These are phyloP conservation scores for Sphyrna mokarran DNA, from an alignment of 2,113 vertebrate species.

Conservation along the genomic window DNA sequence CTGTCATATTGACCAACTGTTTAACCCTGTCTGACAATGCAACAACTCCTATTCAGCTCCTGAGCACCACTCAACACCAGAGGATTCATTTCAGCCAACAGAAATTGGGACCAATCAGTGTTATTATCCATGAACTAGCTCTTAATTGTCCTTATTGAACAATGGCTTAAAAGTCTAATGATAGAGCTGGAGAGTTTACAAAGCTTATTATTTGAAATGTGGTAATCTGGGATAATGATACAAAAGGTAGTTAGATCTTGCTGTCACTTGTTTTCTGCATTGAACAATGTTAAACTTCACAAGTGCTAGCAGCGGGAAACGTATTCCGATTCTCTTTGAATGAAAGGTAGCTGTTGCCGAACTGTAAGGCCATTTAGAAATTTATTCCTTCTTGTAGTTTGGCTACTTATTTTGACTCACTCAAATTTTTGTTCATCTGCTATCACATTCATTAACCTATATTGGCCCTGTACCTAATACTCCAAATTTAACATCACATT, in stretches of 20 bases:
- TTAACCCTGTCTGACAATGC: neutral
- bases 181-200: neutral
- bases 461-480: neutral
- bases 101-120: neutral
- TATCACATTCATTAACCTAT: neutral
- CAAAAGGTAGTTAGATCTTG: neutral
- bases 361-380: neutral
- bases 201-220: neutral
- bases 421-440: neutral
- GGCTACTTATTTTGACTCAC: neutral
- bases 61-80: neutral
- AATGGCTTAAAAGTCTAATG: neutral
- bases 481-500: neutral
- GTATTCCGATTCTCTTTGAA: neutral
- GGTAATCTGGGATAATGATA: neutral
- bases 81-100: neutral
- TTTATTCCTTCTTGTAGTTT: neutral
- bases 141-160: neutral
- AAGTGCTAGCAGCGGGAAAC: neutral
- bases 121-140: neutral
- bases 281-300: neutral
- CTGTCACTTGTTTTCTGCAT: neutral
- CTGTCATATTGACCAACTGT: neutral
- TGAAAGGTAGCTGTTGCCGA: neutral
- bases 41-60: neutral